Conservation (phyloP, 2,113 vertebrate species). For the Megaceryle maxima region DNA sequence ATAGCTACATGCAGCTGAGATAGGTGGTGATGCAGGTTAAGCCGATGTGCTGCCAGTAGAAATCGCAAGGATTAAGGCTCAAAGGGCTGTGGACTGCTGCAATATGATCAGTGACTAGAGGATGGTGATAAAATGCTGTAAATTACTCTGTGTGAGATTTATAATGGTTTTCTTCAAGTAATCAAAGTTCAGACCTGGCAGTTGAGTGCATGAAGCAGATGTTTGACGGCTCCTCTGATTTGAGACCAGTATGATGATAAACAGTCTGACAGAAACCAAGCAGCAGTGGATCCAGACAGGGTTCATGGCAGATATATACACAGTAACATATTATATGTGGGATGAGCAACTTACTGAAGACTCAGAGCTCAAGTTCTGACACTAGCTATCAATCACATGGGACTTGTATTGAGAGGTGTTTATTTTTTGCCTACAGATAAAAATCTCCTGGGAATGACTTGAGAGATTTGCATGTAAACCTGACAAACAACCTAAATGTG, state of each 20-base stretch:
- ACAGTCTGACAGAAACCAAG: not conserved
- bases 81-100: not conserved
- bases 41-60: not conserved
- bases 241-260: not conserved
- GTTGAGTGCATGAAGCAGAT: not conserved
- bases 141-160: not conserved
- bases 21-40: not conserved
- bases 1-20: not conserved
- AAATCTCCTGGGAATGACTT: not conserved
- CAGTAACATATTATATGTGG: not conserved
- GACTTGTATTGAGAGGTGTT: not conserved
- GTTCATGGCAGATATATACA: not conserved
- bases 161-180: not conserved
- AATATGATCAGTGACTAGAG: not conserved
- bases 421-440: slow-evolving; percentile 6
- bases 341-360: not conserved
- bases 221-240: not conserved
- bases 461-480: not conserved
- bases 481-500: not conserved
- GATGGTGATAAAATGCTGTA: not conserved
- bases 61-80: not conserved
- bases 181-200: not conserved
- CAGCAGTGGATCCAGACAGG: not conserved
- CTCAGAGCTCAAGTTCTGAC: not conserved
- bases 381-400: not conserved